Conservation (phyloP, 2,113 vertebrate species). For the Chauna torquata region DNA sequence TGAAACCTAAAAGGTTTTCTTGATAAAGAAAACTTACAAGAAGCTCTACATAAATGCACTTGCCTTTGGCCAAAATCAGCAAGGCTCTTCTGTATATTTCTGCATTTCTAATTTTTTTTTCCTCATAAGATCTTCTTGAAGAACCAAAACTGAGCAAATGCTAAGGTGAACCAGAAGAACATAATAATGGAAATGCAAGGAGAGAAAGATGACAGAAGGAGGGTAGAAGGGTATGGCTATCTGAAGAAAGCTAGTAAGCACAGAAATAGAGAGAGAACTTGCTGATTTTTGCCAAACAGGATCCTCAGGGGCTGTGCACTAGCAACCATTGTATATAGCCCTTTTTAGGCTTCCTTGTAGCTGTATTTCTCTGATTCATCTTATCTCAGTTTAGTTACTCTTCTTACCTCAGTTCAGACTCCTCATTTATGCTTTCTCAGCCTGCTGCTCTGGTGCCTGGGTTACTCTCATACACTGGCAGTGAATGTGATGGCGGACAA, state of each 20-base stretch:
- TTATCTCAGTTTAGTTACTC: neutral
- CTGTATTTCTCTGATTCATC: neutral
- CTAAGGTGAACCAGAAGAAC: neutral
- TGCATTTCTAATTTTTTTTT: neutral
- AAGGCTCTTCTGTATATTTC: neutral
- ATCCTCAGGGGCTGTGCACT: neutral
- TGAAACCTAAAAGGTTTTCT: neutral
- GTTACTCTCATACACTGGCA: neutral
- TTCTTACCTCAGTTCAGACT: neutral
- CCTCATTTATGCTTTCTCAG: fast-evolving
- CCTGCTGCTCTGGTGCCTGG: fast-evolving
- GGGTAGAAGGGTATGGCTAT: neutral
- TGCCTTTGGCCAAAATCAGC: neutral
- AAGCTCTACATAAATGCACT: neutral
- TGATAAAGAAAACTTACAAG: neutral
- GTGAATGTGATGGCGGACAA: neutral
- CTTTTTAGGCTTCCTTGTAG: neutral
- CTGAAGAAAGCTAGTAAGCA: neutral
- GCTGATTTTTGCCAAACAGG: neutral
- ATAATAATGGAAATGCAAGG: neutral
- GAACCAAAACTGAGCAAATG: neutral
- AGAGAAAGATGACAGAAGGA: neutral
- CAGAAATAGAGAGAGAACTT: neutral
- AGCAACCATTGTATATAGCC: neutral
- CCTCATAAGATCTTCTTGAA: neutral